Percentiles rank a stretch among this genome's conserved stretches.
Conservation (phyloP, 2,113 vertebrate species). For the Muntiacus muntjak region DNA sequence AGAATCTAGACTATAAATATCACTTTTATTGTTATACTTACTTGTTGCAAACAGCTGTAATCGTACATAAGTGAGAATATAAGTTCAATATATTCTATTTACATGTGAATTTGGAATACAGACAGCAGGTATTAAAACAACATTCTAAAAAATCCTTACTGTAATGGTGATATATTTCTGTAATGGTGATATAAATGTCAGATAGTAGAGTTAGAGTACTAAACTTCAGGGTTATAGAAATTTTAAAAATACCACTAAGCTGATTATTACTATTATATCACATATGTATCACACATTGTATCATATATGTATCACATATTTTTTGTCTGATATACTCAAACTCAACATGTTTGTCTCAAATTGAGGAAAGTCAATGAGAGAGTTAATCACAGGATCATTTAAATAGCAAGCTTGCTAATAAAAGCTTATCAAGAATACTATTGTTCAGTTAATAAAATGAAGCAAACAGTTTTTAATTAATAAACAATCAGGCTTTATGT, state of each 20-base stretch:
- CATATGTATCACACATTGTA: background rate
- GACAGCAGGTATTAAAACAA: background rate
- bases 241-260: background rate
- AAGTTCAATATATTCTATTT: conserved; percentile 19
- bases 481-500: background rate
- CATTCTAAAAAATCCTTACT: background rate
- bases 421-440: conserved; percentile 5
- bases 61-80: background rate
- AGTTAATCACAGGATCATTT: background rate
- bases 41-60: background rate
- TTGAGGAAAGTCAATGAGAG: conserved; percentile 2
- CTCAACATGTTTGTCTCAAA: background rate
- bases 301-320: background rate
- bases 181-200: background rate
- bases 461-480: background rate
- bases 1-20: background rate
- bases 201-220: background rate
- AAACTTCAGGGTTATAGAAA: background rate
- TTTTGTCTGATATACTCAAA: background rate
- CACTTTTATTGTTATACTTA: background rate
- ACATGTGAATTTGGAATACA: conserved; percentile 11
- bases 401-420: conserved; percentile 12
- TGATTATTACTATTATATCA: background rate
- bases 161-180: background rate
- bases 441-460: background rate